Percentiles rank a stretch among this genome's conserved stretches.
phyloP scores from a whole-genome alignment of 2,888 invertebrate species.

The Poecilobothrus nobilitatus region DNA sequence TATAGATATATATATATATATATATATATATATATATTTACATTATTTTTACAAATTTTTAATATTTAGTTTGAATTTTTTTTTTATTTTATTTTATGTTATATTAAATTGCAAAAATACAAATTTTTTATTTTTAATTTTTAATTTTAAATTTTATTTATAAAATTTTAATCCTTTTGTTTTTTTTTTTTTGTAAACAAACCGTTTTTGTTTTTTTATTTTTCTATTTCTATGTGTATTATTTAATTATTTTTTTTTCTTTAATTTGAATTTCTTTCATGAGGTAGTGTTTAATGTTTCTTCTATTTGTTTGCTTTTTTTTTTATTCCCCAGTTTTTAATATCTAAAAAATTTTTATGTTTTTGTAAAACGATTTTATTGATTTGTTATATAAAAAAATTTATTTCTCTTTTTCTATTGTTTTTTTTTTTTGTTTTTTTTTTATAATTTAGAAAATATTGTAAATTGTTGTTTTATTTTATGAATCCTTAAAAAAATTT shows the following conservation, averaged over 20 bases:
- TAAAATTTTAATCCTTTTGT: background rate
- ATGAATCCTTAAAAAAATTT: too few relatives aligned
- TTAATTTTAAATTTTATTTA: background rate
- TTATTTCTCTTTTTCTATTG: background rate
- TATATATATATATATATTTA: too few relatives aligned
- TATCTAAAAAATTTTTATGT: background rate
- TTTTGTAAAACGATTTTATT: background rate
- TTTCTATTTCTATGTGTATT: background rate
- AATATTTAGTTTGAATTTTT: background rate
- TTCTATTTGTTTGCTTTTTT: background rate
- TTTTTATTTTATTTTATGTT: background rate
- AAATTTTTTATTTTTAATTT: background rate
- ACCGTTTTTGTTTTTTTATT: background rate
- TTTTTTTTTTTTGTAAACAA: background rate
- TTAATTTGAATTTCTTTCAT: background rate
- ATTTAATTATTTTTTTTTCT: background rate
- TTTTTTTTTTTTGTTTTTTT: background rate
- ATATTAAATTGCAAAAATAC: background rate
- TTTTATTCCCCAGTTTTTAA: background rate
- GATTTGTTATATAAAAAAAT: background rate
- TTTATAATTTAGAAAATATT: too few relatives aligned
- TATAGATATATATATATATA: too few relatives aligned
- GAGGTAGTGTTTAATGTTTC: background rate
- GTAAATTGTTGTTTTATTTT: too few relatives aligned
- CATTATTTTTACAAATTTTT: background rate